These are phyloP conservation scores for Trachymyrmex cornetzi DNA, from an alignment of 1,140 invertebrate genomes.

Conservation along the genomic window DNA sequence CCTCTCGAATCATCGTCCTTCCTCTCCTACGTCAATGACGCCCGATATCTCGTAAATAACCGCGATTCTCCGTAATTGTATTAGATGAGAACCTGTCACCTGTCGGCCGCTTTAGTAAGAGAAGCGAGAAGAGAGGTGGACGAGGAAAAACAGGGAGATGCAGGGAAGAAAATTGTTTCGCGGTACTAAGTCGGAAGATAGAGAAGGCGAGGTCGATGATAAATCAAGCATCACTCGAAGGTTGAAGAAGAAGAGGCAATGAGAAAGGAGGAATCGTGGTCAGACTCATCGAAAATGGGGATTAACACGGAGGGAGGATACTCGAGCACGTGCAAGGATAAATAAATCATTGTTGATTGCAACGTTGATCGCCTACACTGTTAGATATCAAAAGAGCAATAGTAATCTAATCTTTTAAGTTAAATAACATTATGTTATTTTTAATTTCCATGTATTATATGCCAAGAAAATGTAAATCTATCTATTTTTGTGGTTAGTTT, in stretches of 20 bases:
- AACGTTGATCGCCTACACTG: constrained; percentile 67
- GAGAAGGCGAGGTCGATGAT: constrained; percentile 62
- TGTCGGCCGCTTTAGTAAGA: constrained; percentile 41
- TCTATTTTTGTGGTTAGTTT: too few relatives aligned
- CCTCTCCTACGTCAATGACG: constrained; percentile 69
- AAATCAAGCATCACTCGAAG: constrained; percentile 79
- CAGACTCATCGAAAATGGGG: not conserved
- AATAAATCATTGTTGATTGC: constrained; percentile 77
- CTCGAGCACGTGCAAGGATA: constrained; percentile 22
- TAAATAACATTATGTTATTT: too few relatives aligned
- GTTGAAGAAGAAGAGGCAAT: constrained; percentile 27
- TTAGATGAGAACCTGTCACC: constrained; percentile 83
- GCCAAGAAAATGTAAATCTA: too few relatives aligned
- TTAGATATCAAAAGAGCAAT: too few relatives aligned
- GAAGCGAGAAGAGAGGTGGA: not conserved
- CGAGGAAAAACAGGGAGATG: constrained; percentile 8
- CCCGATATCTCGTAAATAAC: constrained; percentile 82
- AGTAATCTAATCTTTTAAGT: too few relatives aligned
- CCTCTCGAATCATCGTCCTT: constrained; percentile 58
- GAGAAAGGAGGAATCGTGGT: constrained; percentile 18
- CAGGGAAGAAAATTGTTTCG: not conserved
- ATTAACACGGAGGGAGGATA: constrained; percentile 24
- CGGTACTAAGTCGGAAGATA: constrained; percentile 6
- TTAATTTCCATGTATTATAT: too few relatives aligned
- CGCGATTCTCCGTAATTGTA: constrained; percentile 82